phyloP scores from a whole-genome alignment of 2,888 invertebrate species.

The Fragum fragum region DNA sequence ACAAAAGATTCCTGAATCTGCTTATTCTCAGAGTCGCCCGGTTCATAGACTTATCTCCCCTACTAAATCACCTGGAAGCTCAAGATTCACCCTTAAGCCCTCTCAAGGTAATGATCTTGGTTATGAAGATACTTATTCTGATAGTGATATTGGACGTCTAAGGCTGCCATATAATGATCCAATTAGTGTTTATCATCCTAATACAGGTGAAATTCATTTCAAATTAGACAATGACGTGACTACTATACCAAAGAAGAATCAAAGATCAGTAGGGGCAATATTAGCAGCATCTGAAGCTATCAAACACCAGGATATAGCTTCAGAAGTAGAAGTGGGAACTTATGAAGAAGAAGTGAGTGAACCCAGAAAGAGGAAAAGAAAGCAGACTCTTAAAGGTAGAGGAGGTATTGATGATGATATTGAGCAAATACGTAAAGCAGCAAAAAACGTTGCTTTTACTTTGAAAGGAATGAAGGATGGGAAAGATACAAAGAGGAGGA shows the following conservation, averaged over 20 bases:
- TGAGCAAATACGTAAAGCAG: slow-evolving; percentile 64
- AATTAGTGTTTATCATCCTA: slow-evolving; percentile 65
- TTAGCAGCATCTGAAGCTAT: slow-evolving; percentile 69
- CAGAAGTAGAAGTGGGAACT: slow-evolving; percentile 64
- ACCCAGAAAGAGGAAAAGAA: slow-evolving; percentile 42
- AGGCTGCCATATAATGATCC: slow-evolving; percentile 54
- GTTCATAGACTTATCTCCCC: slow-evolving; percentile 42
- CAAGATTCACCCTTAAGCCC: slow-evolving; percentile 53
- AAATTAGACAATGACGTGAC: slow-evolving; percentile 46
- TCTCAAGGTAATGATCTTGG: slow-evolving; percentile 41
- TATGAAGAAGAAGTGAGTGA: slow-evolving; percentile 58
- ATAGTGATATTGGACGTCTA: slow-evolving; percentile 49
- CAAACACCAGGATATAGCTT: slow-evolving; percentile 67
- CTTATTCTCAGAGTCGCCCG: slow-evolving; percentile 34
- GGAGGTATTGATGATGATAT: slow-evolving; percentile 68
- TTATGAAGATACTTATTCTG: slow-evolving; percentile 36
- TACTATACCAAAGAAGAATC: slow-evolving; percentile 36
- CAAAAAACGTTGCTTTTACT: slow-evolving; percentile 62
- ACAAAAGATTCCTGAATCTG: slow-evolving; percentile 44
- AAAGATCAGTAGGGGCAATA: slow-evolving; percentile 64
- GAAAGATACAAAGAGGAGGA: slow-evolving; percentile 57
- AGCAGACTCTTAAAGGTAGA: slow-evolving; percentile 41
- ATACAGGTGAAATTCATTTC: slow-evolving; percentile 64
- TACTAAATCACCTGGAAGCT: slow-evolving; percentile 63
- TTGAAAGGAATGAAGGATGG: slow-evolving; percentile 58